These are phyloP conservation scores for Trilocha varians DNA, from an alignment of 2,888 invertebrate species.

Conservation along the genomic window DNA sequence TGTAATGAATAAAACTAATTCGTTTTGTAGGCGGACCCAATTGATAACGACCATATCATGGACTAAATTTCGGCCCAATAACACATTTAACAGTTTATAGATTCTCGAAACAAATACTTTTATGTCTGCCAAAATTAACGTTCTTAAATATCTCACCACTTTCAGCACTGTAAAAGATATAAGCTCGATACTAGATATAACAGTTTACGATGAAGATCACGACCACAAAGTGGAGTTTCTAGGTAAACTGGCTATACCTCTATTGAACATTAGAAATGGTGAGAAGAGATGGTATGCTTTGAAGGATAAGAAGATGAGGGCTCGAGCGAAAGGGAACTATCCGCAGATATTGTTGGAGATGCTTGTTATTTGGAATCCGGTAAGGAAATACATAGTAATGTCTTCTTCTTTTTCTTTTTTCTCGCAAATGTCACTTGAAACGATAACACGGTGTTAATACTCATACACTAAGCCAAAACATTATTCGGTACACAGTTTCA, in stretches of 20 bases:
- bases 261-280: constrained; percentile 88
- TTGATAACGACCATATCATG: too few relatives aligned
- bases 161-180: constrained; percentile 94
- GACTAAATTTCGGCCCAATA: too few relatives aligned
- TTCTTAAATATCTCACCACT: constrained; percentile 12
- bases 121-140: not conserved
- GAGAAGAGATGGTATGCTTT: constrained; percentile 96
- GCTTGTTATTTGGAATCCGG: constrained; percentile 92
- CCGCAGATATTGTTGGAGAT: constrained; percentile 93
- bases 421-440: not conserved
- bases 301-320: constrained; percentile 94
- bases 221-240: constrained; percentile 98
- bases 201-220: constrained; percentile 97
- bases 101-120: too few relatives aligned
- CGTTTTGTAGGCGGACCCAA: too few relatives aligned
- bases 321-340: constrained; percentile 91
- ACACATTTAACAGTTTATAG: too few relatives aligned
- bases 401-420: not conserved
- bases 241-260: constrained; percentile 91
- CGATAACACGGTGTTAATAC: too few relatives aligned
- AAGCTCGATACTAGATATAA: constrained; percentile 93
- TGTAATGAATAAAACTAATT: too few relatives aligned
- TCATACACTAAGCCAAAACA: too few relatives aligned
- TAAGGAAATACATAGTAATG: constrained; percentile 52
- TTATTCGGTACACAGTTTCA: too few relatives aligned